Evolutionary conservation across 2,797 vertebrate species (phyloP).

Genomic region (Crypturellus tataupa): DNA sequence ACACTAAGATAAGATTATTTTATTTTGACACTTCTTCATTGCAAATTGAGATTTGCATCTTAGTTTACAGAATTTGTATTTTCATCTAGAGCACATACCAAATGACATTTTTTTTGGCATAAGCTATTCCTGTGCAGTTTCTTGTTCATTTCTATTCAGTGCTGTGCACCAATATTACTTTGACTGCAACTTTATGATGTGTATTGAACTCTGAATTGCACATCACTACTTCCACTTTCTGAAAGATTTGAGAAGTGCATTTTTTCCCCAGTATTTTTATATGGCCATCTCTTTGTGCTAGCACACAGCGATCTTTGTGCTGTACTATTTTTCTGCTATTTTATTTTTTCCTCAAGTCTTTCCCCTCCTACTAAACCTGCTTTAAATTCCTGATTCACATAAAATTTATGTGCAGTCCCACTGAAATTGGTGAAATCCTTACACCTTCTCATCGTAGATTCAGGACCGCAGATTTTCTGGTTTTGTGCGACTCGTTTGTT

Average conservation of each 20-base stretch:
- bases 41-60: neutral
- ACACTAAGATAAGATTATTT: neutral
- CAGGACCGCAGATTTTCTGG: neutral
- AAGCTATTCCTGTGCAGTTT: neutral
- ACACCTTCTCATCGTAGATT: neutral
- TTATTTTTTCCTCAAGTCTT: neutral
- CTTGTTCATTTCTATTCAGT: neutral
- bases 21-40: neutral
- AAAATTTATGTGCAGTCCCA: neutral
- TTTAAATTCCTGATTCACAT: neutral
- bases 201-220: neutral
- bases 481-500: neutral
- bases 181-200: neutral
- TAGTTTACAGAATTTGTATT: neutral
- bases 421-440: neutral
- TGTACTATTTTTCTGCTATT: neutral
- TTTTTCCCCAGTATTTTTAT: neutral
- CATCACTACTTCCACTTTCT: neutral
- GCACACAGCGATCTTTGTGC: neutral
- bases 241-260: neutral
- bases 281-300: neutral
- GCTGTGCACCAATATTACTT: neutral
- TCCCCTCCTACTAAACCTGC: neutral
- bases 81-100: neutral
- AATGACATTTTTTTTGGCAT: neutral